Evolutionary conservation across 2,888 invertebrate genomes (phyloP).

Genomic region (Acleris laterana): DNA sequence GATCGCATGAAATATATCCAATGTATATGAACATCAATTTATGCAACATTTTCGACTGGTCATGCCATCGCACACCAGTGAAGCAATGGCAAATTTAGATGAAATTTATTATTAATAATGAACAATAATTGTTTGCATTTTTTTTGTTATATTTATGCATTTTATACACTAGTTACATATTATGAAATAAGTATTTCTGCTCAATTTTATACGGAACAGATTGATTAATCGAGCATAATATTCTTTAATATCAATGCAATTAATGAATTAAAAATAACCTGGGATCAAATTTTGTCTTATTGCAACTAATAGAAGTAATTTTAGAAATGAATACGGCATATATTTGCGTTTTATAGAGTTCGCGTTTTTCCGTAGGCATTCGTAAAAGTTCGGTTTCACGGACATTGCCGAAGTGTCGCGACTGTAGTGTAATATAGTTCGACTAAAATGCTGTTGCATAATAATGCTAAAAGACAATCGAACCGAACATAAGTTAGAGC

Average conservation of each 20-base stretch:
- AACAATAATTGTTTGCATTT: slow-evolving; percentile 54
- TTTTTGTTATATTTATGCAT: slow-evolving; percentile 47
- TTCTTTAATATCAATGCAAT: slow-evolving; percentile 27
- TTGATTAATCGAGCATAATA: slow-evolving; percentile 35
- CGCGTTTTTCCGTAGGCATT: slow-evolving; percentile 6
- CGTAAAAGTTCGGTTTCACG: background rate
- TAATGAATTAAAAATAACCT: slow-evolving; percentile 22
- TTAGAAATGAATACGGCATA: slow-evolving; percentile 3
- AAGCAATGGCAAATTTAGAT: slow-evolving; percentile 42
- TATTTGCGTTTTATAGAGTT: slow-evolving; percentile 2
- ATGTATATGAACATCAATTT: slow-evolving; percentile 1
- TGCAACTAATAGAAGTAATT: slow-evolving; percentile 13
- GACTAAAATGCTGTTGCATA: too few relatives aligned
- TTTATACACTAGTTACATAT: slow-evolving; percentile 57
- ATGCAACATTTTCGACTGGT: slow-evolving; percentile 7
- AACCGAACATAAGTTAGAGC: background rate
- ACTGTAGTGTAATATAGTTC: slow-evolving; percentile 1
- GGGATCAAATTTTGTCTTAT: slow-evolving; percentile 32
- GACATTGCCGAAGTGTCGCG: background rate
- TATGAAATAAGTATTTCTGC: slow-evolving; percentile 52
- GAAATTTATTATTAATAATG: slow-evolving; percentile 38
- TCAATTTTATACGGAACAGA: slow-evolving; percentile 55
- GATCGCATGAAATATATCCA: slow-evolving; percentile 8
- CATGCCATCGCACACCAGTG: slow-evolving; percentile 40
- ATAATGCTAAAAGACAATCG: too few relatives aligned